phyloP scores from a whole-genome alignment of 2,888 invertebrate species.

The Platycheirus rosarum region DNA sequence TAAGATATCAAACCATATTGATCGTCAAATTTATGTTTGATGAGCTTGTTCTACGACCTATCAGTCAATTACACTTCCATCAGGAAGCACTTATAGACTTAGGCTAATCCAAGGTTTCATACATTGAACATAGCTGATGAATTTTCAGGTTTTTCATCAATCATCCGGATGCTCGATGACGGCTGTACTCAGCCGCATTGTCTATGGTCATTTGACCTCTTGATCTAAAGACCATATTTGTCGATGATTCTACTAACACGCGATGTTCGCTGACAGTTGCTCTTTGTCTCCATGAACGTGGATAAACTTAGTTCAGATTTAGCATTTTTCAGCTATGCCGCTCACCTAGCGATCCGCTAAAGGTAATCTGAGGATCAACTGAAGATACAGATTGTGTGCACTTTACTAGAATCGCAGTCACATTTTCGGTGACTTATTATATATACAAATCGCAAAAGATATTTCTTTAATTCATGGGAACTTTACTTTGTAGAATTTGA shows the following conservation, averaged over 20 bases:
- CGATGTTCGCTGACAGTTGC: slow-evolving; percentile 21
- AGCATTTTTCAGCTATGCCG: slow-evolving; percentile 33
- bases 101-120: slow-evolving; percentile 16
- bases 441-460: slow-evolving; percentile 7
- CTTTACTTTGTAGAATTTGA: slow-evolving; percentile 27
- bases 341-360: slow-evolving; percentile 9
- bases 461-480: slow-evolving; percentile 40
- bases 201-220: slow-evolving; percentile 35
- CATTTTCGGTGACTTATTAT: slow-evolving; percentile 14
- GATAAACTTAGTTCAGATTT: slow-evolving; percentile 15
- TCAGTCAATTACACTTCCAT: slow-evolving; percentile 25
- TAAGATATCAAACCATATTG: too few relatives aligned
- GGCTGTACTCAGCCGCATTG: background rate
- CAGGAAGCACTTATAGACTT: slow-evolving; percentile 35
- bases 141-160: slow-evolving; percentile 25
- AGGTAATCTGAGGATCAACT: slow-evolving; percentile 38
- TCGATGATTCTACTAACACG: slow-evolving; percentile 29
- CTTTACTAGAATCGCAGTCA: background rate
- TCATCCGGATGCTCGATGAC: slow-evolving; percentile 23
- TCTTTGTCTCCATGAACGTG: slow-evolving; percentile 16
- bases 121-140: background rate
- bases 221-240: slow-evolving; percentile 42
- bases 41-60: too few relatives aligned
- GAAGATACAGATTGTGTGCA: slow-evolving; percentile 13
- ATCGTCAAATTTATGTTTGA: too few relatives aligned